phyloP scores from a whole-genome alignment of 2,113 vertebrate species.

The Tapirus terrestris region DNA sequence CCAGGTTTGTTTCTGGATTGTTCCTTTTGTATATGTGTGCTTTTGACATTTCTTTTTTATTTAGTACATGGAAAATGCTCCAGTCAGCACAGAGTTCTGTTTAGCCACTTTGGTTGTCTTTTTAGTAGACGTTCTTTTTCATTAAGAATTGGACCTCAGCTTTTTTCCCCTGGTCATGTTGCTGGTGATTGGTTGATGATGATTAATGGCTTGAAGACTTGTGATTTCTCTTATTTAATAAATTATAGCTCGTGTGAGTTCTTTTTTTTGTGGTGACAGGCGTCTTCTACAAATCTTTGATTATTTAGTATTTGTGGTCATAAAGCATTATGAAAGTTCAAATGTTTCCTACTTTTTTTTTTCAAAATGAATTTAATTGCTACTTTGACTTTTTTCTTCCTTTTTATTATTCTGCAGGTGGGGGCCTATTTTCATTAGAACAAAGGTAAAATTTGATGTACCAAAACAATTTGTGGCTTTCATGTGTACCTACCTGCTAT shows the following conservation, averaged over 20 bases:
- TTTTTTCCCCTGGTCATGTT: background rate
- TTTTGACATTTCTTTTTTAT: background rate
- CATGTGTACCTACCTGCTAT: slow-evolving; percentile 23
- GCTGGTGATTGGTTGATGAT: slow-evolving; percentile 6
- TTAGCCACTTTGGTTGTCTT: background rate
- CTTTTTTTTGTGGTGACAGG: background rate
- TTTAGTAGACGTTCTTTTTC: background rate
- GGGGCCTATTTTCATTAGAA: slow-evolving; percentile 47
- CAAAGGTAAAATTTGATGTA: slow-evolving; percentile 50
- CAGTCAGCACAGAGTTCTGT: background rate
- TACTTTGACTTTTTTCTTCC: background rate
- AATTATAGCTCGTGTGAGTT: background rate
- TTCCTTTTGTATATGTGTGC: background rate
- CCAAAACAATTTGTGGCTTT: slow-evolving; percentile 40
- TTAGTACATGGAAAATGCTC: background rate
- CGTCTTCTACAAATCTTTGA: background rate
- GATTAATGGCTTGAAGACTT: background rate
- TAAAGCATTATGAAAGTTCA: background rate
- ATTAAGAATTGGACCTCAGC: background rate
- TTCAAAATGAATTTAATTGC: slow-evolving; percentile 36
- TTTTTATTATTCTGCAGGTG: slow-evolving; percentile 32
- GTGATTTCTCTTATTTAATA: slow-evolving; percentile 36
- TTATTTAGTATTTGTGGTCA: background rate
- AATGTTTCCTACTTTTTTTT: background rate
- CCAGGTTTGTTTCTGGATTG: background rate